Base-by-base conservation (phyloP, 2,797 vertebrate genomes). In the Pogoniulus pusillus region DNA sequence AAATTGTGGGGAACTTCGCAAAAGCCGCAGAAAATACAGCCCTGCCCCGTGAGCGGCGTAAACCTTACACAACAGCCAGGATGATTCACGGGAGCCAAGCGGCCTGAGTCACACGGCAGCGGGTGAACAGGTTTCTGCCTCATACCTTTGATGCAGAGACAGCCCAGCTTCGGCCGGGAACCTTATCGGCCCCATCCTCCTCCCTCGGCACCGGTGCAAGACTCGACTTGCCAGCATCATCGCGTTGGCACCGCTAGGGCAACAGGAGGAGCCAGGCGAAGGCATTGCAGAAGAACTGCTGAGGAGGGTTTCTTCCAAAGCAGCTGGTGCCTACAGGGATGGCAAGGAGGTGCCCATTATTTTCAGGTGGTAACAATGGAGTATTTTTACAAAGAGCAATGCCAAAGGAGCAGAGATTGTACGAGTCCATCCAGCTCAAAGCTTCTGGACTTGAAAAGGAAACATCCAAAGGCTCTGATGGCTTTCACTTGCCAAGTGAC, bases 1-100 rank as follows among this genome's bases (percentile, higher is more conserved):
- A 93, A 96, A 95, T 95, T 81, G 76, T 18, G 35, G 51, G 53
- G 85, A 63, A 87, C 86, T 92, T 95, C 81, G 86, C 76, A 94
- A 93, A 90, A 93, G 59, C 63, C 29, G 11, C 87, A 90, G 84
- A 94, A 96, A 94, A 96, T 94, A 93, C 84, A 88, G 34, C 82
- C 49, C 69, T 73, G 83, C 87, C 2, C 32, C 37, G 32, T 18
- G 10, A 76, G 68, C 34, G 29, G 70, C 20, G 20, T 88, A 87
- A 92, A 80, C 86, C 88, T 93, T 90, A 76, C 94, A 88, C 91
- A 93, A 91, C 70, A 37, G 64, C 58, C 43, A 0, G 91, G 82
- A 73, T 96, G 94, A 97, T 95, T 96, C 96, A 97, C 4, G 7
- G 70, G 57, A 87, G 63, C 13, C 2, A 63, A 81, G 69, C 39